Percentiles rank a stretch among this genome's conserved stretches.
Conservation (phyloP, 1,140 invertebrate species). For the Trachymyrmex cornetzi region DNA sequence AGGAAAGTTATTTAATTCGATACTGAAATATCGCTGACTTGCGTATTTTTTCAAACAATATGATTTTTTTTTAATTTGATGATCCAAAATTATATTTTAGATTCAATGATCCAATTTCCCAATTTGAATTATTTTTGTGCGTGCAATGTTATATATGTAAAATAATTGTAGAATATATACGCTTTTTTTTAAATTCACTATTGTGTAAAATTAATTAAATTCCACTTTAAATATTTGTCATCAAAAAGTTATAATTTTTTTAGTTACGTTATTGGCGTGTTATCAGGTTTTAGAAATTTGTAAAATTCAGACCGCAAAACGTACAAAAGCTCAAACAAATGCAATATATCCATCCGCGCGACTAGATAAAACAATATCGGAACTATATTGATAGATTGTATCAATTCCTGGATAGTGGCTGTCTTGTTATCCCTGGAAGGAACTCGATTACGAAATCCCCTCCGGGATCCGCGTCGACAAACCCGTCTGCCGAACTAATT, state of each 20-base stretch:
- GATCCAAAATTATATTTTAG: neutral
- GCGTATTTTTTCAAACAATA: neutral
- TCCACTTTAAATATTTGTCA: neutral
- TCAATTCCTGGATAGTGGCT: conserved; percentile 12
- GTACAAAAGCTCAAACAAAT: neutral
- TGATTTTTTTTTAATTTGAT: neutral
- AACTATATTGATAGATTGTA: conserved; percentile 4
- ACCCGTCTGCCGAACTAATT: conserved; percentile 60
- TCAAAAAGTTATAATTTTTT: neutral
- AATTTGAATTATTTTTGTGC: neutral
- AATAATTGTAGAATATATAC: neutral
- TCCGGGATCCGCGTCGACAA: conserved; percentile 2
- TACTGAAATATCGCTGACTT: neutral
- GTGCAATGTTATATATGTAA: neutral
- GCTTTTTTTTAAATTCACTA: neutral
- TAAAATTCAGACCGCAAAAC: conserved; percentile 4
- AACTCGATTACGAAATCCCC: conserved; percentile 41
- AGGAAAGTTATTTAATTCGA: neutral
- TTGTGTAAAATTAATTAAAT: neutral
- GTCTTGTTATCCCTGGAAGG: conserved; percentile 34
- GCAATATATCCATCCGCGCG: neutral
- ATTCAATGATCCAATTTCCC: neutral
- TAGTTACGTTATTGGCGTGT: neutral
- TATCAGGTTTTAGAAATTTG: neutral
- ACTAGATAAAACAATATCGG: conserved; percentile 4